phyloP scores from a whole-genome alignment of 2,797 vertebrate species.

The Catharus ustulatus region DNA sequence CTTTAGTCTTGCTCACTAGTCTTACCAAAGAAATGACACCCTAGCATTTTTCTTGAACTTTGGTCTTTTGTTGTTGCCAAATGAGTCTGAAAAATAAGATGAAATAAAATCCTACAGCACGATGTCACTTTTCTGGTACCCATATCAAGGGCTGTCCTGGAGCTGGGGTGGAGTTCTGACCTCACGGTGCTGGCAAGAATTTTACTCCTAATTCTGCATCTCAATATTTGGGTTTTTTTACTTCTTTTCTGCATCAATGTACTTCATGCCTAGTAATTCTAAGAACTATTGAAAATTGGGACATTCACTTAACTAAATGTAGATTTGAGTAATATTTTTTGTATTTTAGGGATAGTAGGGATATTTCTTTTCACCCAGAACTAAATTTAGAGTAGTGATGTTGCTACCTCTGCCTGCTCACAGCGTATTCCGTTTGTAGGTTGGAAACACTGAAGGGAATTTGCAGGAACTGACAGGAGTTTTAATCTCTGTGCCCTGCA shows the following conservation, averaged over 20 bases:
- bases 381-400: neutral
- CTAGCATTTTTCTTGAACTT: slow-evolving; percentile 37
- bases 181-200: neutral
- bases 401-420: neutral
- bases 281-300: neutral
- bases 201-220: neutral
- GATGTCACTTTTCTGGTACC: neutral
- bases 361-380: neutral
- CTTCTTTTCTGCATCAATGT: neutral
- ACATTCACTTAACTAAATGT: neutral
- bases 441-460: neutral
- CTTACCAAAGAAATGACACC: slow-evolving; percentile 25
- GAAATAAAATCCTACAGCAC: neutral
- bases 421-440: neutral
- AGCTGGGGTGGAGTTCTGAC: neutral
- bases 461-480: neutral
- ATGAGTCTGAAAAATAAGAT: slow-evolving; percentile 27
- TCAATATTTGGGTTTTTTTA: neutral
- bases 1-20: slow-evolving; percentile 3
- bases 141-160: neutral
- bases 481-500: neutral
- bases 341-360: neutral
- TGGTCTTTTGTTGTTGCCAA: slow-evolving; percentile 43
- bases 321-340: neutral
- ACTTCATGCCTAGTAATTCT: neutral